Base-by-base conservation (phyloP, 2,113 vertebrate species). In the Prionailurus viverrinus region DNA sequence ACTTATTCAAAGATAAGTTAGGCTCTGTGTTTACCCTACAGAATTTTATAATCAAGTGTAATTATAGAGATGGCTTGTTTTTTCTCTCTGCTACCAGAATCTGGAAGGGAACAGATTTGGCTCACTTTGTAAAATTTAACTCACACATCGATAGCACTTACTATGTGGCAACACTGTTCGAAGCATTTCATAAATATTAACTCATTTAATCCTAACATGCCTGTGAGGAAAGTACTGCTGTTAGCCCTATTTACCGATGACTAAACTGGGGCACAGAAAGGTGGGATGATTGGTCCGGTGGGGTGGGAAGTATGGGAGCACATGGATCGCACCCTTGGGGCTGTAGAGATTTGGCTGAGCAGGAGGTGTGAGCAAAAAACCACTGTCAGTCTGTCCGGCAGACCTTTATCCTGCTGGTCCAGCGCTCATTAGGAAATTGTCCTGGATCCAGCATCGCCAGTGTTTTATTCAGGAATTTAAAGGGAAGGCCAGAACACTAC, bases 41-140 rank as follows among this genome's bases (percentile, higher is more conserved):
- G 68, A 95, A 96, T 95, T 95, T 85, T 78, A 45, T 86, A 96
- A 78, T 93, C 69, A 81, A 89, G 51, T 89, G 15, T 87, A 97
- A 90, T 92, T 97, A 79, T 80, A 84, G 61, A 96, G 93, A 82
- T 95, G 48, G 45, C 66, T 85, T 94, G 68, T 87, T 88, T 92
- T 78, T 78, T 89, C 51, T 53, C 48, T 66, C n/a, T 95, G 74
- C 82, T 74, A 53, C 39, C 48, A 79, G 69, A 92, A 94, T 95
- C 95, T 95, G 48, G 79, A 96, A 73, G 69, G 66, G 25, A 95
- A 83, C 73, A 78, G 74, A 92, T 71, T 85, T 92, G 93, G 29
- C 81, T 96, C 58, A 66, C 73, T 94, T 94, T 93, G 33, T 7
- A 79, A 91, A 92, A 71, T 96, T 86, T 83, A 92, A 78, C 31